Percentiles rank a stretch among this genome's conserved stretches.
phyloP scores from a whole-genome alignment of 2,113 vertebrate species.

The Bujurquina vittata region DNA sequence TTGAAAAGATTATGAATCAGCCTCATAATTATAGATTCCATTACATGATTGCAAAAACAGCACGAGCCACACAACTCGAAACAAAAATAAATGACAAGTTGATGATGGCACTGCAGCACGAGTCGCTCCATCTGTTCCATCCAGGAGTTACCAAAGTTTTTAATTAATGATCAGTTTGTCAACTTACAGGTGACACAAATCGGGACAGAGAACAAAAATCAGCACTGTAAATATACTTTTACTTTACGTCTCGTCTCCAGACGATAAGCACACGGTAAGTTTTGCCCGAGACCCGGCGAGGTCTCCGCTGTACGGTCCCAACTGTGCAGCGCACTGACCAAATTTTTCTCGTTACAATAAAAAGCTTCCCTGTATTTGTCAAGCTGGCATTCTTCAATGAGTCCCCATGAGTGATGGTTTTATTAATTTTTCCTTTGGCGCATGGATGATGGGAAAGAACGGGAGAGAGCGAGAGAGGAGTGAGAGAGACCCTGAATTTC shows the following conservation, averaged over 20 bases:
- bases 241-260: neutral
- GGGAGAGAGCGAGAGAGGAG: neutral
- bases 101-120: neutral
- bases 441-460: conserved; percentile 30
- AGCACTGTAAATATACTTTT: neutral
- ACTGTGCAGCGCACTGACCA: conserved; percentile 17
- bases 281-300: neutral
- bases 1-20: neutral
- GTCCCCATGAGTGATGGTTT: conserved; percentile 61
- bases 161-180: neutral
- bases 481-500: neutral
- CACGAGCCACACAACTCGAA: neutral
- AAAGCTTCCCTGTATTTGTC: conserved; percentile 33
- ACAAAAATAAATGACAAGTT: neutral
- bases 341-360: neutral
- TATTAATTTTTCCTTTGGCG: conserved; percentile 58
- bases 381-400: conserved; percentile 28
- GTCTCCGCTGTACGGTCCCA: neutral
- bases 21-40: neutral
- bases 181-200: neutral
- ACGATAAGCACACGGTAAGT: neutral
- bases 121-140: neutral
- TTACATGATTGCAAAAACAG: neutral
- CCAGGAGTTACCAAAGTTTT: neutral
- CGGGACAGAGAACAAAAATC: neutral